Base-by-base conservation (phyloP, 30 jellyfish, hydroid and myxozoan species). In the Aurelia sp. region DNA sequence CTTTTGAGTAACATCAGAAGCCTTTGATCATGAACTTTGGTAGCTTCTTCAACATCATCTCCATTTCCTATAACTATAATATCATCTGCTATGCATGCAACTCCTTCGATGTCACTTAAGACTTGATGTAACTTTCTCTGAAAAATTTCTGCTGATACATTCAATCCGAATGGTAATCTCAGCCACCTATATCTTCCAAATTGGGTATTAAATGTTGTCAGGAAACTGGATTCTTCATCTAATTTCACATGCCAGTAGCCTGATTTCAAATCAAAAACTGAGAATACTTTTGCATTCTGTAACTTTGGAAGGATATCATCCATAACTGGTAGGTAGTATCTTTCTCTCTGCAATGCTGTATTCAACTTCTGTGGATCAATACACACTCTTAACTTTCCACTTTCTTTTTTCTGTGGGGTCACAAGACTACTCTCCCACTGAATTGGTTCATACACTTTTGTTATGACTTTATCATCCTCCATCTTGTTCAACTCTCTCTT, bases 161-260 rank as follows among this genome's bases (percentile, higher is more conserved):
- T 27, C 33, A 27, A 27, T 27, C 33, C 33, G 2, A 27, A 27
- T 27, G 33, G 33, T 27, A 27, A 2, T 27, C 33, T 5, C 84
- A 81, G 76, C 91, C 91, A 81, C 52, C 84, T 66, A 30, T 81
- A 81, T 67, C 80, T 66, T 81, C 91, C 91, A 81, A 60, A 44
- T 9, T n/a, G 76, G 41, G 84, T 67, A 44, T 67, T 60, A 67
- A 81, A 81, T 47, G 91, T 82, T 24, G 92, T 82, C 85, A 82
- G 82, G 62, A 41, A 70, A 40, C 92, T 82, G 78, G 84, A 63
- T 70, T 68, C 70, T 58, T 82, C 76, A 63, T 61, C 82, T 61
- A 68, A 70, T 70, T 82, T 69, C 78, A 82, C 86, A 82, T 82
- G 87, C 78, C 81, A 70, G 85, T 35, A 82, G 60, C 92, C 86